A percentile compares a stretch with the other conserved stretches of the same genome.
Conservation (phyloP, 2,888 invertebrate species). For the Micoletzkya japonica region DNA sequence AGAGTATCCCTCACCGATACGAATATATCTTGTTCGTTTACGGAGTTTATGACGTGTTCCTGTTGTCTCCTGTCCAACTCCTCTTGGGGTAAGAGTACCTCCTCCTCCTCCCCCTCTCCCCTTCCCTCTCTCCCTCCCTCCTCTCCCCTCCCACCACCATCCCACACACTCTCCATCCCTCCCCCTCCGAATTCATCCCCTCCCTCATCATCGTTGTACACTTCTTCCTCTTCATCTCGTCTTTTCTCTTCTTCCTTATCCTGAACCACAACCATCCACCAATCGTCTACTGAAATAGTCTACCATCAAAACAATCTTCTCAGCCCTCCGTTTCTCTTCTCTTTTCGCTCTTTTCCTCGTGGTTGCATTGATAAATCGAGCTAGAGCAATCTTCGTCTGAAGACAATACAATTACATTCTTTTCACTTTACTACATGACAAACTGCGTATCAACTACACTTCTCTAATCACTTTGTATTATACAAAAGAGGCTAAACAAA, state of each 20-base stretch:
- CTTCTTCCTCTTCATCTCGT: neutral
- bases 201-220: neutral
- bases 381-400: constrained; percentile 3
- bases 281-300: neutral
- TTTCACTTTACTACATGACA: no score
- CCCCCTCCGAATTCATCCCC: neutral
- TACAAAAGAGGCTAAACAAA: no score
- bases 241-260: neutral
- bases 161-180: neutral
- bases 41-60: no score
- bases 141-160: neutral
- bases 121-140: neutral
- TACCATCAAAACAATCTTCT: constrained; percentile 8
- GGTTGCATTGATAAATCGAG: neutral
- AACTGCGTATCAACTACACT: no score
- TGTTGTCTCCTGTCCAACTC: no score
- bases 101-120: neutral
- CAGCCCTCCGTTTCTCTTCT: constrained; percentile 1
- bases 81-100: no score
- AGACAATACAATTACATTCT: neutral
- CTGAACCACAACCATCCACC: neutral
- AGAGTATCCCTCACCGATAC: no score
- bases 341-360: neutral
- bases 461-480: no score
- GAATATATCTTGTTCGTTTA: no score